Evolutionary conservation across 2,113 vertebrate genomes (phyloP), one percentile per base, ranked within the genome.

Genomic region (Aegotheles bennettii): DNA sequence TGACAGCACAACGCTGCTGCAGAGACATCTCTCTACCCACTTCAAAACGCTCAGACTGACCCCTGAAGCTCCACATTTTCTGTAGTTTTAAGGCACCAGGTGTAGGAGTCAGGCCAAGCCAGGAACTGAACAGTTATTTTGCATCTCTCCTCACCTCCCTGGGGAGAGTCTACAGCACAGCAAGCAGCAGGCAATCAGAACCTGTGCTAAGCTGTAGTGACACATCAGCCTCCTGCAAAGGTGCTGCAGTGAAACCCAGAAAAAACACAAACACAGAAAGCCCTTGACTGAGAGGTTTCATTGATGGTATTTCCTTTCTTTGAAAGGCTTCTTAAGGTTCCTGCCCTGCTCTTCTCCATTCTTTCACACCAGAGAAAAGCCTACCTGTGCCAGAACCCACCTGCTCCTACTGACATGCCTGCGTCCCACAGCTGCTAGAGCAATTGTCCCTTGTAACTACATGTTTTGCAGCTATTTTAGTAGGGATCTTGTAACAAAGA

Each of bases 361-460:
- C 20, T 75, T 74, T 63, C 19, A 19, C 1, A 67, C 4, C 35
- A 56, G 60, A 31, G 29, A 70, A 69, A 33, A 83, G 21, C 40
- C 47, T 60, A 71, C 47, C 57, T 10, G 15, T 51, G 45, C 56
- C 84, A 85, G 33, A 75, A 65, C 10, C 28, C 36, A 76, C 18
- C 42, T 64, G 35, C 31, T 59, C 29, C 26, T 2, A 1, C 35
- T 2, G 2, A 45, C 43, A 59, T 2, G 28, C 36, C 57, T 23
- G 13, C 36, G 29, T 53, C 53, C 36, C 40, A 9, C 61, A 69
- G 47, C 75, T 40, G 43, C 77, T 25, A 9, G 9, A 54, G 40
- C 4, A 48, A 40, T 40, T 6, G 0, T 2, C 38, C 53, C 26
- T 25, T 7, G 2, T 48, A 43, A 36, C 4, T 24, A 51, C 4